A percentile compares a stretch with the other conserved stretches of the same genome.
Conservation (phyloP, 1,140 invertebrate genomes). For the Plodia interpunctella region DNA sequence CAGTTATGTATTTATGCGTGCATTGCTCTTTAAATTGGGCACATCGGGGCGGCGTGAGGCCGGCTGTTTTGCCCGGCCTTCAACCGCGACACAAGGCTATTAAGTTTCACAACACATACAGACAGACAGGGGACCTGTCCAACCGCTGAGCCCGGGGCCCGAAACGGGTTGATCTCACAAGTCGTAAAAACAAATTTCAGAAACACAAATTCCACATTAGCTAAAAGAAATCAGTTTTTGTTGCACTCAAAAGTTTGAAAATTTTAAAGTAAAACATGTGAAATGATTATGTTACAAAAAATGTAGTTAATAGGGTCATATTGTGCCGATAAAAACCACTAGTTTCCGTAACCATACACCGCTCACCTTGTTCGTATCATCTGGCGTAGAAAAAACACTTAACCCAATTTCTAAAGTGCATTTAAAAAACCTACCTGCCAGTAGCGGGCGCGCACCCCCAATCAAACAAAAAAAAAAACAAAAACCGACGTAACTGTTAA, state of each 20-base stretch:
- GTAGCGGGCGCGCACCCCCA: conserved; percentile 53
- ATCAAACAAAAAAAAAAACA: conserved; percentile 27
- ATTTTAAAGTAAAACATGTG: conserved; percentile 40
- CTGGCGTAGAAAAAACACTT: conserved; percentile 54
- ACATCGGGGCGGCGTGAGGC: conserved; percentile 32
- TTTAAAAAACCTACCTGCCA: conserved; percentile 63
- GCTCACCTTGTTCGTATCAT: conserved; percentile 61
- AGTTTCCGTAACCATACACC: conserved; percentile 69
- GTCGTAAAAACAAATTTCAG: not conserved
- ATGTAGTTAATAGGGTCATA: conserved; percentile 57
- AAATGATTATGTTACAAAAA: conserved; percentile 55
- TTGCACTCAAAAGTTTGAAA: not conserved
- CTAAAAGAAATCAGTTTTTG: conserved; percentile 9
- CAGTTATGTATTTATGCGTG: conserved; percentile 36
- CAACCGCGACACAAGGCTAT: conserved; percentile 49
- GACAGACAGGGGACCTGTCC: conserved; percentile 29
- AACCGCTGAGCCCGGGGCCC: conserved; percentile 22
- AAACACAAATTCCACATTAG: not conserved
- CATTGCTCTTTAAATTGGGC: conserved; percentile 38
- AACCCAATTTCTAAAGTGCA: conserved; percentile 64
- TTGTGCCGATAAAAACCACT: conserved; percentile 45
- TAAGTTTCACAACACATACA: conserved; percentile 48
- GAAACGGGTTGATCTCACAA: not conserved
- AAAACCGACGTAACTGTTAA: conserved; percentile 48
- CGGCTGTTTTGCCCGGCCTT: conserved; percentile 53